Conservation (phyloP, 2,888 invertebrate genomes). For the Ennomos quercinarius region DNA sequence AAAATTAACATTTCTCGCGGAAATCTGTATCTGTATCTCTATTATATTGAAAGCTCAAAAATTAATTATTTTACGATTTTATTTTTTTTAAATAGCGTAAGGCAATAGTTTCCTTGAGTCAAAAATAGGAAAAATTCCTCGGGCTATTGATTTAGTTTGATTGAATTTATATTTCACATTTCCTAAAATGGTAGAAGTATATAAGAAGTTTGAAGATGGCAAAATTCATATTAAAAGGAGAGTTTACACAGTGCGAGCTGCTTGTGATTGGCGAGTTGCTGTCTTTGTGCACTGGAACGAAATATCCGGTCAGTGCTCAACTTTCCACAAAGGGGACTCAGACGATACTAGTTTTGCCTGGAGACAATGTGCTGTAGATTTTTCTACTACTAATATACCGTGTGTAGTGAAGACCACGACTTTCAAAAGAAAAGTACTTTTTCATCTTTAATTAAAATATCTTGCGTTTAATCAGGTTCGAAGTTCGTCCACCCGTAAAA, state of each 20-base stretch:
- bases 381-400: background rate
- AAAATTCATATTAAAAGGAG: conserved; percentile 31
- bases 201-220: conserved; percentile 31
- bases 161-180: conserved; percentile 31
- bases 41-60: too few relatives aligned
- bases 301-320: conserved; percentile 11
- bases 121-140: conserved; percentile 1
- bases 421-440: too few relatives aligned
- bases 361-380: too few relatives aligned
- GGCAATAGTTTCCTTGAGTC: too few relatives aligned
- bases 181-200: conserved; percentile 29
- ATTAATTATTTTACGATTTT: too few relatives aligned
- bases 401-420: background rate
- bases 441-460: conserved; percentile 6
- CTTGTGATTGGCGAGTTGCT: conserved; percentile 6
- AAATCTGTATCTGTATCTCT: too few relatives aligned
- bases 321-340: background rate
- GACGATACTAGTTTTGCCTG: conserved; percentile 1
- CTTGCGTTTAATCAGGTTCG: conserved; percentile 17
- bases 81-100: too few relatives aligned
- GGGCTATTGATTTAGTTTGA: conserved; percentile 30
- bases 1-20: too few relatives aligned
- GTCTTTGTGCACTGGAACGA: conserved; percentile 15
- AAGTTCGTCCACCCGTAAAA: conserved; percentile 20
- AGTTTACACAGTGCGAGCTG: conserved; percentile 5